Evolutionary conservation across 2,888 invertebrate species (phyloP).

Genomic region (Leptinotarsa haldemani): DNA sequence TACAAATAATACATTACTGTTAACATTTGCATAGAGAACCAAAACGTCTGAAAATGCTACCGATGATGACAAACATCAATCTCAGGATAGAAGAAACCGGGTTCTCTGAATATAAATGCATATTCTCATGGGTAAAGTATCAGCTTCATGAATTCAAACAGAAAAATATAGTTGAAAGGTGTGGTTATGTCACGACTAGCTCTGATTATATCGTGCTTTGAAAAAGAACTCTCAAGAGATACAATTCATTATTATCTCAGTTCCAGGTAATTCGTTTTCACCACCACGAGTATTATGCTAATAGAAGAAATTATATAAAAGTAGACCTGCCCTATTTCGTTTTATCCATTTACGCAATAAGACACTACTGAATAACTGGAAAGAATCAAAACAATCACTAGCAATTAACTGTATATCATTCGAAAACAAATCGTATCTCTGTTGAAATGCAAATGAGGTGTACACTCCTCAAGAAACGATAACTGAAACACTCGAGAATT

Average conservation of each 20-base stretch:
- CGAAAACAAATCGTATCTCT: conserved; percentile 19
- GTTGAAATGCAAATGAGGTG: conserved; percentile 35
- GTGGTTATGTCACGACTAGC: conserved; percentile 4
- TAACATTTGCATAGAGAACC: too few species aligned
- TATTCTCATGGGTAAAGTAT: not conserved
- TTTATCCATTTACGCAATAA: not conserved
- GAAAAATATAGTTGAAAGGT: not conserved
- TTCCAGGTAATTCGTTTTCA: not conserved
- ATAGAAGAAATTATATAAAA: not conserved
- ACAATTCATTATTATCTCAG: not conserved
- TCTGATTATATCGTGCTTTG: not conserved
- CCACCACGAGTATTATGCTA: not conserved
- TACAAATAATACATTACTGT: too few species aligned
- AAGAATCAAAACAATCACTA: not conserved
- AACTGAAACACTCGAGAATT: conserved; percentile 29
- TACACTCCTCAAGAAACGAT: conserved; percentile 32
- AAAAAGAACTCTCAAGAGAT: not conserved
- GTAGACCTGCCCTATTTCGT: not conserved
- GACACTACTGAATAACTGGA: not conserved
- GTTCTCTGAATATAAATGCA: too few species aligned
- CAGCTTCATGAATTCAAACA: not conserved
- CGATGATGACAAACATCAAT: too few species aligned
- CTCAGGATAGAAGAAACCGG: too few species aligned
- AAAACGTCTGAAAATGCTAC: too few species aligned
- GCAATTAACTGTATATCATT: conserved; percentile 24